Evolutionary conservation across 2,113 vertebrate genomes (phyloP).

Genomic region (Catharus bicknelli): DNA sequence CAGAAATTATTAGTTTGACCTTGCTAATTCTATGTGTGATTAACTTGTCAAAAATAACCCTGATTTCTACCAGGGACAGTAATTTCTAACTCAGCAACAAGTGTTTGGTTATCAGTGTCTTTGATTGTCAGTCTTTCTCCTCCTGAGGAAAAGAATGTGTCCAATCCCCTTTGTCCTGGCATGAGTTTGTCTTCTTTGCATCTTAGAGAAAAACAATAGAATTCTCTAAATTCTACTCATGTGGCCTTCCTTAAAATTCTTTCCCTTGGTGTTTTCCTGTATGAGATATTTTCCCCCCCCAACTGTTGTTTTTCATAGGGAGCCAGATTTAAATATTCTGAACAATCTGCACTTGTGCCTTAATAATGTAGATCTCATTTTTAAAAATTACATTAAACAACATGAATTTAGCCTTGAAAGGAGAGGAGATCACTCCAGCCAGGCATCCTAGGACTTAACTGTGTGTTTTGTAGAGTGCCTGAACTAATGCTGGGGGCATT

Average conservation of each 20-base stretch:
- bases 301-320: not conserved
- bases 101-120: not conserved
- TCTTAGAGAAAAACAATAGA: not conserved
- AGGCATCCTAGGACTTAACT: not conserved
- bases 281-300: too few relatives aligned
- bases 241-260: not conserved
- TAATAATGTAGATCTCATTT: not conserved
- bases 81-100: not conserved
- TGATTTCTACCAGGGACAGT: not conserved
- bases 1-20: not conserved
- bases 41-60: not conserved
- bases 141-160: not conserved
- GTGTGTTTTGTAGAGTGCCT: not conserved
- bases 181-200: not conserved
- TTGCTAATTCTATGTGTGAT: not conserved
- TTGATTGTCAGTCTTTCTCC: not conserved
- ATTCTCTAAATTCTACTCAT: not conserved
- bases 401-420: not conserved
- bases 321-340: not conserved
- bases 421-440: not conserved
- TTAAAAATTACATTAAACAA: not conserved
- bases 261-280: not conserved
- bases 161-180: not conserved
- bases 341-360: constrained; percentile 7
- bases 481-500: not conserved